These are phyloP conservation scores for Listronotus oregonensis DNA, from an alignment of 1,140 invertebrate species.

Conservation along the genomic window DNA sequence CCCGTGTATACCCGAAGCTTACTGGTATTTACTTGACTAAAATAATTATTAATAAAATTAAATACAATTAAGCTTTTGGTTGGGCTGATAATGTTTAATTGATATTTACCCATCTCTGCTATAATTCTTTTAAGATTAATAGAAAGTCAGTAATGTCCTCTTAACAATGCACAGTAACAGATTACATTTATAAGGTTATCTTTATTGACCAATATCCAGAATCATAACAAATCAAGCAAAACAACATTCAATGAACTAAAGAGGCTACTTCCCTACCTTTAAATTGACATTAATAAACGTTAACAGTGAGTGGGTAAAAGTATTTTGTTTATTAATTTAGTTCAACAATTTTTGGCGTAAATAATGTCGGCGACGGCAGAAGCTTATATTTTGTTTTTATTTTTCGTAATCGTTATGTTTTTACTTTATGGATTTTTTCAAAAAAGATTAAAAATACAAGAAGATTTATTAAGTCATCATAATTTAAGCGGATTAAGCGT, in stretches of 20 bases:
- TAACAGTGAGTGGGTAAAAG: background rate
- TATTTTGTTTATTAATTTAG: constrained; percentile 8
- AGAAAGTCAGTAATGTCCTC: too few relatives aligned
- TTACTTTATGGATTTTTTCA: constrained; percentile 25
- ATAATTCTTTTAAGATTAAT: too few relatives aligned
- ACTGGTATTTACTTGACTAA: too few relatives aligned
- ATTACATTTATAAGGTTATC: too few relatives aligned
- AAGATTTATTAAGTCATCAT: constrained; percentile 16
- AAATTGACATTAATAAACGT: constrained; percentile 12
- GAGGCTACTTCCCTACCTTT: constrained; percentile 15
- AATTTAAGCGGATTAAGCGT: constrained; percentile 18
- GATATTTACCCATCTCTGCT: too few relatives aligned
- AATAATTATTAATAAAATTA: too few relatives aligned
- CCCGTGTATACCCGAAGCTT: too few relatives aligned
- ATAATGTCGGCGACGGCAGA: constrained; percentile 22
- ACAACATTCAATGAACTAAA: constrained; percentile 14
- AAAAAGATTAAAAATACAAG: constrained; percentile 13
- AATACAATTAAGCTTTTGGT: too few relatives aligned
- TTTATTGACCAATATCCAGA: too few relatives aligned
- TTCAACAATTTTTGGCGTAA: background rate
- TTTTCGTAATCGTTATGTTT: constrained; percentile 28
- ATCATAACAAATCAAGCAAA: too few relatives aligned
- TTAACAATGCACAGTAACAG: too few relatives aligned
- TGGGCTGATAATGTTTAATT: too few relatives aligned
- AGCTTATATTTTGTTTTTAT: constrained; percentile 23